A percentile compares a stretch with the other conserved stretches of the same genome.
Evolutionary conservation across 2,113 vertebrate genomes (phyloP).

Genomic region (Crotalus horridus): DNA sequence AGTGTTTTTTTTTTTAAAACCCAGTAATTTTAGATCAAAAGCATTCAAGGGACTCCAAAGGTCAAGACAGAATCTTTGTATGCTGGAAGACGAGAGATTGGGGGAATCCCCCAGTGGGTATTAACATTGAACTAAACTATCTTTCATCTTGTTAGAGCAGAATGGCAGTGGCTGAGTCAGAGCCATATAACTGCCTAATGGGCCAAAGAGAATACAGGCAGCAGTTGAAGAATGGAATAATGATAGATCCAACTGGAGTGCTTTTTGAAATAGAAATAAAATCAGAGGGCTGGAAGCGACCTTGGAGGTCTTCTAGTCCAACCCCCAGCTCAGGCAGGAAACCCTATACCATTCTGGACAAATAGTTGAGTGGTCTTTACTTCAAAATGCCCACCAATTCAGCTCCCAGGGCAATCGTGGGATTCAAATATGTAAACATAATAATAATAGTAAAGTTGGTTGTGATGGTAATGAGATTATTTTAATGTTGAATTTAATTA

Average conservation of each 20-base stretch:
- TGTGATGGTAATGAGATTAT: no score
- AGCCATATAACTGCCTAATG: not conserved
- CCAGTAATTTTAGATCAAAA: conserved; percentile 1
- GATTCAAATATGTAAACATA: no score
- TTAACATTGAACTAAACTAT: not conserved
- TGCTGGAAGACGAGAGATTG: fast-evolving
- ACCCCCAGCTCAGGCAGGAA: no score
- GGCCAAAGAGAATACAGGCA: not conserved
- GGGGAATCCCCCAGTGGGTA: not conserved
- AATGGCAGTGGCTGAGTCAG: not conserved
- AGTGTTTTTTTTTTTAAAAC: not conserved
- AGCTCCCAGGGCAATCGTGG: no score
- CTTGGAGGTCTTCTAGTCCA: no score
- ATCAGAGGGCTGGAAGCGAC: not conserved
- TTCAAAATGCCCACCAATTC: no score
- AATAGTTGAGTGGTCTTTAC: no score
- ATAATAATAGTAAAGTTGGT: no score
- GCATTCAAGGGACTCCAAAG: not conserved
- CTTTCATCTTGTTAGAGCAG: not conserved
- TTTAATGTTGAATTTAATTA: no score
- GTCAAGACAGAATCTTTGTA: not conserved
- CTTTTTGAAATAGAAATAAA: not conserved
- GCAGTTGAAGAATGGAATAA: not conserved
- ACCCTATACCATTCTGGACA: no score
- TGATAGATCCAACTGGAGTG: not conserved